Evolutionary conservation across 2,888 invertebrate species (phyloP).

Genomic region (Cyaniris semiargus): DNA sequence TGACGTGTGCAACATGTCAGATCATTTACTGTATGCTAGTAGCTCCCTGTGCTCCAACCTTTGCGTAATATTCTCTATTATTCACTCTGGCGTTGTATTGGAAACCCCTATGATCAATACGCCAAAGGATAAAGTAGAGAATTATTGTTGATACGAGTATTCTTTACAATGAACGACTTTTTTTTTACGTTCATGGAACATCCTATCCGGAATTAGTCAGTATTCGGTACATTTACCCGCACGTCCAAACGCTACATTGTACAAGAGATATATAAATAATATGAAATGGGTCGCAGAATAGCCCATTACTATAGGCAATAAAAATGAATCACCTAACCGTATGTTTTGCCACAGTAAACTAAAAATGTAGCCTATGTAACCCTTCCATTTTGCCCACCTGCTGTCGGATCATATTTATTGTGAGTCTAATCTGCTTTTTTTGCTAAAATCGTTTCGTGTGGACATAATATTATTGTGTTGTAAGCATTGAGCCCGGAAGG

Average conservation of each 20-base stretch:
- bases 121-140: too few relatives aligned
- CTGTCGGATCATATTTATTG: conserved; percentile 1
- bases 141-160: too few relatives aligned
- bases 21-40: too few relatives aligned
- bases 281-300: conserved; percentile 16
- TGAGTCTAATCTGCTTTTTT: background rate
- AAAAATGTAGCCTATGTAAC: conserved; percentile 18
- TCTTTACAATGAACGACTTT: too few relatives aligned
- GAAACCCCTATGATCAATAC: too few relatives aligned
- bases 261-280: conserved; percentile 19
- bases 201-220: background rate
- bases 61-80: too few relatives aligned
- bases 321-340: conserved; percentile 21
- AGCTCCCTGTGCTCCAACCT: too few relatives aligned
- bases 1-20: too few relatives aligned
- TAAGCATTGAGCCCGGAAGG: too few relatives aligned
- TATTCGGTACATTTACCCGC: background rate
- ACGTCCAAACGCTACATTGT: background rate
- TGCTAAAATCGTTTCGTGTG: background rate
- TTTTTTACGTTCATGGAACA: too few relatives aligned
- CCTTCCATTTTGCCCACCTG: background rate
- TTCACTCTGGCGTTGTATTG: too few relatives aligned
- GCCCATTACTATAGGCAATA: conserved; percentile 18
- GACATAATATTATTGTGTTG: too few relatives aligned
- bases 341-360: conserved; percentile 12